Evolutionary conservation across 2,797 vertebrate genomes (phyloP), one percentile per base, ranked within the genome.

Genomic region (Peromyscus melanophrys): DNA sequence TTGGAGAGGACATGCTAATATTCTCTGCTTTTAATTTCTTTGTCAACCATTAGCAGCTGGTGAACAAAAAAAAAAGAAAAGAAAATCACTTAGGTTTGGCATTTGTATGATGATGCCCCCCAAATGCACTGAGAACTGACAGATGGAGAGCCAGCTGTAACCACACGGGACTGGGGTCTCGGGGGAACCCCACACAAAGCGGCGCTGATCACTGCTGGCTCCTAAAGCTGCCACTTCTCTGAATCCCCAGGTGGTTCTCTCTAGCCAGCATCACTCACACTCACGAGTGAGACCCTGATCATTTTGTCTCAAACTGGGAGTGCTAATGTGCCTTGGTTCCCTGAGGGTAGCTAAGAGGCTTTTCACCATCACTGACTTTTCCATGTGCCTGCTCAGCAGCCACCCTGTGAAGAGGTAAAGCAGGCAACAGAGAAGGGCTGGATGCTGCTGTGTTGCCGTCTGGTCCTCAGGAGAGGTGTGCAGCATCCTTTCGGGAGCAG

Each of bases 141-240:
- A 97, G 97, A 96, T 95, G 97, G 97, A 77, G 10, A 27, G 43
- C 84, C 97, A 96, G 95, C 97, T 97, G 87, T 59, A 85, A 77
- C 59, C 77, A 73, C 63, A 37, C 1, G 55, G 87, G 75, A 40
- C 84, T 0, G 2, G 52, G 55, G 77, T 77, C 97, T 85, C 2
- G 0, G 67, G 92, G 95, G 81, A 46, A 55, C 73, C 0, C 1
- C 34, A 27, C 34, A 81, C 78, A 90, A 92, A 88, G 95, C 88
- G 67, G 46, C 0, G 17, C 76, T 31, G 14, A 49, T 77, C 31
- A 0, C 21, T 16, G 37, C 2, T 34, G 40, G 49, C 27, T 84
- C n/a, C 7, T 8, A 27, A 65, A 43, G 34, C 43, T 13, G 9
- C 55, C 55, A 19, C 55, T 49, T 63, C 49, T 85, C 55, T 19